Evolutionary conservation across 2,797 vertebrate genomes (phyloP).

Genomic region (Eremophila alpestris): DNA sequence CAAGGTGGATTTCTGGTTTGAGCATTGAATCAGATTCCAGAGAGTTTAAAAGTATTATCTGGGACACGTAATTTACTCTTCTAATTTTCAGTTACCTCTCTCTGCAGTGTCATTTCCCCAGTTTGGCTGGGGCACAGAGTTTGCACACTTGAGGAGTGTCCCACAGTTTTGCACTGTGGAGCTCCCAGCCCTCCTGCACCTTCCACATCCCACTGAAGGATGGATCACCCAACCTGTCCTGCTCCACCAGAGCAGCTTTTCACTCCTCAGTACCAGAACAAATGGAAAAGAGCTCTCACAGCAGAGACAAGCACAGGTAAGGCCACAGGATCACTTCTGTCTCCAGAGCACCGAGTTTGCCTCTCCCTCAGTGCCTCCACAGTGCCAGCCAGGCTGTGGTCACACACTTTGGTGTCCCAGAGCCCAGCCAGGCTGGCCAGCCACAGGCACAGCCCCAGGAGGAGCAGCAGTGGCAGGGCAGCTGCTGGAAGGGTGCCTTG

Average conservation of each 20-base stretch:
- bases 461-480: constrained; percentile 39
- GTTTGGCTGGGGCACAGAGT: not conserved
- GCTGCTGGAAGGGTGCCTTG: constrained; percentile 35
- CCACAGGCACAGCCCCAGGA: constrained; percentile 3
- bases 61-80: not conserved
- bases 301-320: not conserved
- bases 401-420: not conserved
- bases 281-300: not conserved
- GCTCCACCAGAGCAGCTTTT: not conserved
- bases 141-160: not conserved
- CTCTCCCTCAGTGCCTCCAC: not conserved
- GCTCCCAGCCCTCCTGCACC: not conserved
- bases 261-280: not conserved
- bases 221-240: fast-evolving
- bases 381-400: not conserved
- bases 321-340: not conserved
- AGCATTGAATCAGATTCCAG: not conserved
- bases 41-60: not conserved
- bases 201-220: not conserved
- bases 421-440: not conserved
- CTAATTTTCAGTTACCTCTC: not conserved
- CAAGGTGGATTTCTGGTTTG: not conserved
- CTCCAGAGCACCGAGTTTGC: not conserved
- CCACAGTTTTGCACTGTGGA: not conserved
- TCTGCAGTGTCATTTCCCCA: not conserved